A percentile compares a stretch with the other conserved stretches of the same genome.
These are phyloP conservation scores for Micromussa lordhowensis DNA, from an alignment of 92 coral and sea anemone species.

Conservation along the genomic window DNA sequence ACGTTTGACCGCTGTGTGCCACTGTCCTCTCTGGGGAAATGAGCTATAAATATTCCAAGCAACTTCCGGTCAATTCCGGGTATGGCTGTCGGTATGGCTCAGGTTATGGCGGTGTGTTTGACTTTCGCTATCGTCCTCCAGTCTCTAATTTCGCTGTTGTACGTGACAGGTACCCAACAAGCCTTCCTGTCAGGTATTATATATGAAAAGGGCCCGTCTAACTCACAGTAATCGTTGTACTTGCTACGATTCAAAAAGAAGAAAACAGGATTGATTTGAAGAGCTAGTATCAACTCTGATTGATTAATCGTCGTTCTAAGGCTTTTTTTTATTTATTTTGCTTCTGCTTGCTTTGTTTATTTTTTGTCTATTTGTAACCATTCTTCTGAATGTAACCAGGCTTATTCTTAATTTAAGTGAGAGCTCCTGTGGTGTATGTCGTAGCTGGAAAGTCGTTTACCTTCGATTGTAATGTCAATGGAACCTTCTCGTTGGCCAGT, in stretches of 20 bases:
- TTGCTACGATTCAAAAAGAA: neutral
- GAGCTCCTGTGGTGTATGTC: slow-evolving; percentile 20
- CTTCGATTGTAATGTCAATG: slow-evolving; percentile 22
- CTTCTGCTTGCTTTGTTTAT: neutral
- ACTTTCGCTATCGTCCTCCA: neutral
- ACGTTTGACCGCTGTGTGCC: too few species aligned
- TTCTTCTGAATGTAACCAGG: neutral
- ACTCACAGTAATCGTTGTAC: neutral
- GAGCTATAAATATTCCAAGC: neutral
- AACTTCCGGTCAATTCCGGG: slow-evolving; percentile 19
- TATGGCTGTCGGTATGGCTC: too few species aligned
- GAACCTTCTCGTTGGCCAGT: neutral
- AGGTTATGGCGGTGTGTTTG: slow-evolving; percentile 18
- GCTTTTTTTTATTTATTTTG: too few species aligned
- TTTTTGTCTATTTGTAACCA: too few species aligned
- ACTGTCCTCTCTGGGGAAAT: neutral
- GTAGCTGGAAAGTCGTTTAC: neutral
- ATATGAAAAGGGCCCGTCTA: neutral
- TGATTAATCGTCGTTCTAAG: neutral
- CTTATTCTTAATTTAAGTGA: neutral
- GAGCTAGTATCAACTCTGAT: neutral
- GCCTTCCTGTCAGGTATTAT: slow-evolving; percentile 29
- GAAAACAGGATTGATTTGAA: neutral
- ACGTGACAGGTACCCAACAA: neutral
- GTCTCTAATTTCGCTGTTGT: slow-evolving; percentile 6